Conservation (phyloP, 2,888 invertebrate genomes). For the Aleiodes testaceus region DNA sequence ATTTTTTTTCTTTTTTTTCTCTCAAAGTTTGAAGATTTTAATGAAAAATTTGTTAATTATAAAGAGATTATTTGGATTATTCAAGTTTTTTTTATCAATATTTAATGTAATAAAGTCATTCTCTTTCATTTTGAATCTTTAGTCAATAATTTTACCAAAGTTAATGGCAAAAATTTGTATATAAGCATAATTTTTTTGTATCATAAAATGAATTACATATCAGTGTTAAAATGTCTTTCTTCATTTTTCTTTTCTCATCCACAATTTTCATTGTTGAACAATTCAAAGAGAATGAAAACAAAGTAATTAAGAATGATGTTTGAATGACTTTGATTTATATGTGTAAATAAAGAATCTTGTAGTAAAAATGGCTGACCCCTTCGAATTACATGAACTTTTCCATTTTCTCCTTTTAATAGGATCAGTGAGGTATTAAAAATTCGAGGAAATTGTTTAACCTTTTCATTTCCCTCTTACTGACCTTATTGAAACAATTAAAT, state of each 20-base stretch:
- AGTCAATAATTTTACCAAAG: background rate
- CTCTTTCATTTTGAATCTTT: background rate
- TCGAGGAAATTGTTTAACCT: no score
- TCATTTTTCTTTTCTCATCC: slow-evolving; percentile 4
- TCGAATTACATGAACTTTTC: no score
- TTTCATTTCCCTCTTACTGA: no score
- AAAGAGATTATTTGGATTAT: background rate
- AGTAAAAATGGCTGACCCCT: background rate
- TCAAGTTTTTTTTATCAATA: background rate
- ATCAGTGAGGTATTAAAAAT: no score
- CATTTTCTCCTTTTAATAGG: no score
- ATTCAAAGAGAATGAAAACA: background rate
- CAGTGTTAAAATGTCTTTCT: slow-evolving; percentile 2
- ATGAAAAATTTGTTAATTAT: background rate
- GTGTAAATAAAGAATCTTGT: slow-evolving; percentile 18
- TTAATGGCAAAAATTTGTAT: background rate
- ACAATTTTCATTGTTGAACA: slow-evolving; percentile 6
- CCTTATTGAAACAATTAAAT: no score
- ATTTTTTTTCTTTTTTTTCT: slow-evolving; percentile 4
- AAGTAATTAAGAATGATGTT: slow-evolving; percentile 5
- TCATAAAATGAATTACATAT: slow-evolving; percentile 13
- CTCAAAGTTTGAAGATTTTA: no score
- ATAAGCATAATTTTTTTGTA: background rate
- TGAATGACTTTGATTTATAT: slow-evolving; percentile 4
- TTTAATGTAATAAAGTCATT: background rate